Conservation (phyloP, 1,140 invertebrate genomes). For the Campodea augens region DNA sequence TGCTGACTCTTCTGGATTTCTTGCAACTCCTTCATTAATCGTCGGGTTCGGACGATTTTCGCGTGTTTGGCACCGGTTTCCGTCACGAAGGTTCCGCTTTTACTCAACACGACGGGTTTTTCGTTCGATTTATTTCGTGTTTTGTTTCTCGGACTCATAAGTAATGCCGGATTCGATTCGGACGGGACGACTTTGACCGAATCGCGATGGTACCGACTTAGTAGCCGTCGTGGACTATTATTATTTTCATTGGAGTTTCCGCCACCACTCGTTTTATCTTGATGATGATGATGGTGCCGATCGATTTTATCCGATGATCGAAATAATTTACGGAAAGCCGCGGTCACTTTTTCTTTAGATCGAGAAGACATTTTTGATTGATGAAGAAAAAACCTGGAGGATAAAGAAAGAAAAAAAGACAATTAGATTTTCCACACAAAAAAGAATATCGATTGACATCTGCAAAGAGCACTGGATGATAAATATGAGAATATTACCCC, state of each 20-base stretch:
- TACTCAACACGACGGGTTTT: slow-evolving; percentile 17
- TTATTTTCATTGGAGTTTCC: slow-evolving; percentile 19
- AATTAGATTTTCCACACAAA: too few relatives aligned
- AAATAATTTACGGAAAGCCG: slow-evolving; percentile 54
- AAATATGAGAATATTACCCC: too few relatives aligned
- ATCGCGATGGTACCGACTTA: slow-evolving; percentile 30
- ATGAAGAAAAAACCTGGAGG: slow-evolving; percentile 10
- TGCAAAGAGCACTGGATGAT: too few relatives aligned
- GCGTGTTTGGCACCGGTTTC: slow-evolving; percentile 16
- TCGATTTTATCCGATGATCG: slow-evolving; percentile 37
- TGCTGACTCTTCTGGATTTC: slow-evolving; percentile 46
- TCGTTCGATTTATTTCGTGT: slow-evolving; percentile 24
- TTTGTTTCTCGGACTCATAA: slow-evolving; percentile 28
- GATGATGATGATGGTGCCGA: slow-evolving; percentile 25
- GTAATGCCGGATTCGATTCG: slow-evolving; percentile 17
- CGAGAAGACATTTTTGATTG: slow-evolving; percentile 39
- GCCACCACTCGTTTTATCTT: slow-evolving; percentile 13
- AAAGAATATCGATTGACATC: too few relatives aligned
- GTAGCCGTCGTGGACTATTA: slow-evolving; percentile 29
- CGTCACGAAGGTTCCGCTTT: slow-evolving; percentile 12
- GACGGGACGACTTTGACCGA: slow-evolving; percentile 33
- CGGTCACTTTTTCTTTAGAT: slow-evolving; percentile 48
- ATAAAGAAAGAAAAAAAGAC: too few relatives aligned
- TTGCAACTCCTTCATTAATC: slow-evolving; percentile 83
- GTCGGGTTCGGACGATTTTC: slow-evolving; percentile 43